Percentiles rank a stretch among this genome's conserved stretches.
Evolutionary conservation across 2,797 vertebrate species (phyloP).

Genomic region (Semaprochilodus insignis): DNA sequence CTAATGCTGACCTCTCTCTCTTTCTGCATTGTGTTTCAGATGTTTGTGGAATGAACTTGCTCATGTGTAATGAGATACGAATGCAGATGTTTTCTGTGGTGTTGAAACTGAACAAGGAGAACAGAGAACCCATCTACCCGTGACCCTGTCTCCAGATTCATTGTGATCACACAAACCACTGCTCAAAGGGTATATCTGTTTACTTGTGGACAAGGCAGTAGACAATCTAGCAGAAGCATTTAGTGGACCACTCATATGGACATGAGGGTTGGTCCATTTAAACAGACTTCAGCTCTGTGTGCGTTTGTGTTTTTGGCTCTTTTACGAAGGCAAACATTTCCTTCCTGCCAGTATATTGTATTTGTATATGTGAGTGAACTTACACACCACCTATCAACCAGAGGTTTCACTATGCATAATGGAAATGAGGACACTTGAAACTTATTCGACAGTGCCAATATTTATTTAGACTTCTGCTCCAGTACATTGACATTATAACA

Average conservation of each 20-base stretch:
- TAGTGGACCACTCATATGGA: neutral
- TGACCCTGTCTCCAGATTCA: neutral
- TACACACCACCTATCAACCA: neutral
- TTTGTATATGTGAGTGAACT: neutral
- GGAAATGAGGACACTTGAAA: neutral
- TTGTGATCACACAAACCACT: neutral
- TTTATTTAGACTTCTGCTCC: neutral
- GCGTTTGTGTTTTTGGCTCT: slow-evolving; percentile 5
- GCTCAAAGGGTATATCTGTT: neutral
- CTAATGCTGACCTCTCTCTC: neutral
- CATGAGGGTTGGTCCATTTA: slow-evolving; percentile 15
- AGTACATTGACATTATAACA: too few relatives aligned
- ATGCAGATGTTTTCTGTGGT: slow-evolving; percentile 1
- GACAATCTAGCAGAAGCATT: neutral
- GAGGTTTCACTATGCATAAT: neutral
- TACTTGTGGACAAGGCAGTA: neutral
- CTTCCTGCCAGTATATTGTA: slow-evolving; percentile 11
- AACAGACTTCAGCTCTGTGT: neutral
- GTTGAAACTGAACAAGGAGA: slow-evolving; percentile 14
- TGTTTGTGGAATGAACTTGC: neutral
- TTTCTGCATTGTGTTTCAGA: slow-evolving; percentile 12
- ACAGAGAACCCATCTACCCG: neutral
- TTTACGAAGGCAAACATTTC: slow-evolving; percentile 30
- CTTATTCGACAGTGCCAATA: neutral
- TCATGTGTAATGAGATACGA: neutral